Base-by-base conservation (phyloP, 1,140 invertebrate genomes). In the Diorhabda elongata region DNA sequence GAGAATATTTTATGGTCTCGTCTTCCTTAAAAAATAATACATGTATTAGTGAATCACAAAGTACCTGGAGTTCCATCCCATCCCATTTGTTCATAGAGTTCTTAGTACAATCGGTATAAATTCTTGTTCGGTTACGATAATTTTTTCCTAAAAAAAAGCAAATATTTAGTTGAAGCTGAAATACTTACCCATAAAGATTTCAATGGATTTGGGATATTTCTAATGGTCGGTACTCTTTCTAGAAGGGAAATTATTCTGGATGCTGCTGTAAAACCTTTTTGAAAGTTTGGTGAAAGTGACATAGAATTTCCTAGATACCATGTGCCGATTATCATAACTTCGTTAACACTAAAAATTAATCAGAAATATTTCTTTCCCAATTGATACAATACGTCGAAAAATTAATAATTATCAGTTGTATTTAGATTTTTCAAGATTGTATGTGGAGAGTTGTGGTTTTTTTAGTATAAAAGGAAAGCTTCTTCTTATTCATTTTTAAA, bases 231-330 rank as follows among this genome's bases (percentile, higher is more conserved):
- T 3, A 82, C 80, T 3, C 89, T 79, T 58, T 87, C 85, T 3
- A 92, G 80, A 3, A 91, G 79, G 45, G 83, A 80, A 78, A 91
- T 90, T 45, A 94, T 88, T 67, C 90, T 85, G 0, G 87, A 88
- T 2, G 95, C 94, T 0, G 95, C 92, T 11, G 89, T 80, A 72
- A 93, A 89, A 2, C 93, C 95, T 73, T 91, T 93, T 64, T 91
- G 90, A 76, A 94, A 94, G 80, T 97, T 96, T 0, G 94, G 94
- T 2, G 93, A 92, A 78, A 93, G 94, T 0, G 92, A 90, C 11
- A 94, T 81, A 0, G 92, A 90, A 76, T 95, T 91, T 0, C 93
- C 94, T 77, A 96, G 85, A 87, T 94, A 92, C 89, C 92, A 93
- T 0, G 92, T 91, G 2, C 94, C 94, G 75, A 95, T 91, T 57